These are phyloP conservation scores for Cephus pygmeus DNA, from an alignment of 2,888 invertebrate genomes.

Conservation along the genomic window DNA sequence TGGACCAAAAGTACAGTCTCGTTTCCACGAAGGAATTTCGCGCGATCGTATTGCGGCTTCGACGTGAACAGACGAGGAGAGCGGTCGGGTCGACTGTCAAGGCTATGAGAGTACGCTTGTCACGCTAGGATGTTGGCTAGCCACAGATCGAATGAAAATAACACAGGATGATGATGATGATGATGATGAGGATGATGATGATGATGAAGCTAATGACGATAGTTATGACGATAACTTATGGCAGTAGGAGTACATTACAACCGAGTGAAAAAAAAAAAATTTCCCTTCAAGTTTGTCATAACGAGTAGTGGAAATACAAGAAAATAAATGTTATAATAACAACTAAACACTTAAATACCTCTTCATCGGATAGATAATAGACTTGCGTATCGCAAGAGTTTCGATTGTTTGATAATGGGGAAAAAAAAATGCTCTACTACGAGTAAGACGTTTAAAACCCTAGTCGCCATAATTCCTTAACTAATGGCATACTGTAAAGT, in stretches of 20 bases:
- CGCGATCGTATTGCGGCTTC: neutral
- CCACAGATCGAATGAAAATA: conserved; percentile 46
- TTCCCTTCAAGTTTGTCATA: neutral
- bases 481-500: conserved; percentile 33
- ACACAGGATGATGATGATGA: conserved; percentile 21
- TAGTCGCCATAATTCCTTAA: neutral
- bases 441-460: neutral
- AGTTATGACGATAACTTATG: conserved; percentile 21
- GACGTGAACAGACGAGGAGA: conserved; percentile 21
- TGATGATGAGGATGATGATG: neutral
- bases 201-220: conserved; percentile 34
- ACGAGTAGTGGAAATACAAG: neutral
- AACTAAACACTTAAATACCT: neutral
- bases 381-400: neutral
- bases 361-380: neutral
- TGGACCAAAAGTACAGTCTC: neutral
- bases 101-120: conserved; percentile 53
- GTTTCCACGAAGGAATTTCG: neutral
- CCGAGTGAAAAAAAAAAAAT: neutral
- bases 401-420: neutral
- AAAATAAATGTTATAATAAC: neutral
- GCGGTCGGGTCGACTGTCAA: conserved; percentile 59
- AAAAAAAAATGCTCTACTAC: neutral
- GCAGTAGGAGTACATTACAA: neutral
- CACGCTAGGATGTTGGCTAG: conserved; percentile 44